A percentile compares a stretch with the other conserved stretches of the same genome.
phyloP scores from a whole-genome alignment of 2,888 invertebrate species.

The Pachycephus smyrnensis region DNA sequence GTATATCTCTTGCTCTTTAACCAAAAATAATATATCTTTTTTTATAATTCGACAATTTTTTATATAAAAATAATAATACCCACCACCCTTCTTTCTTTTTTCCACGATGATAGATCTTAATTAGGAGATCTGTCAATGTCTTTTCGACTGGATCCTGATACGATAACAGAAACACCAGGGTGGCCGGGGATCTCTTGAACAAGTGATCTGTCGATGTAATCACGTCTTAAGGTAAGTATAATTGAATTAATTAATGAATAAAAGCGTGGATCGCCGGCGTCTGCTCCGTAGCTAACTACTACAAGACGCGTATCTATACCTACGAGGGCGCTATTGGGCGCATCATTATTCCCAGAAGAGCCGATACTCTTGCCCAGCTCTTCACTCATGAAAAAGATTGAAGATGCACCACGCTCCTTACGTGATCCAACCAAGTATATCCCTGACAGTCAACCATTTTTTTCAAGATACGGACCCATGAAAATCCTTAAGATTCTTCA shows the following conservation, averaged over 20 bases:
- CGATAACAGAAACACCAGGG: neutral
- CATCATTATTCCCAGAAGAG: slow-evolving; percentile 23
- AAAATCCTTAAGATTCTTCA: neutral
- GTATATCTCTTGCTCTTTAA: neutral
- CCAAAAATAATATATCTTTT: neutral
- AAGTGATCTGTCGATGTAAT: slow-evolving; percentile 13
- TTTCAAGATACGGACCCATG: neutral
- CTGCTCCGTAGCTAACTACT: slow-evolving; percentile 15
- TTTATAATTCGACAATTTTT: neutral
- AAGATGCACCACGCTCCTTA: slow-evolving; percentile 12
- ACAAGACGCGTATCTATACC: slow-evolving; percentile 12
- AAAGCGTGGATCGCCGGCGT: slow-evolving; percentile 6
- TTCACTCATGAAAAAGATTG: slow-evolving; percentile 18
- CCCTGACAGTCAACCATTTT: neutral
- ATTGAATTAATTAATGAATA: slow-evolving; percentile 32
- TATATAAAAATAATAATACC: neutral
- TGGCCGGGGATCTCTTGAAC: slow-evolving; percentile 1
- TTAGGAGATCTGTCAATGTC: neutral
- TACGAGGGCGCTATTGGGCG: slow-evolving; percentile 13
- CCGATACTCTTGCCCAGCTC: slow-evolving; percentile 14
- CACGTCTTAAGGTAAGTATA: slow-evolving; percentile 22
- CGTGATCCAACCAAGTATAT: neutral
- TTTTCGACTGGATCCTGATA: neutral
- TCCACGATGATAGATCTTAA: neutral
- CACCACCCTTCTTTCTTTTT: neutral